A percentile compares a stretch with the other conserved stretches of the same genome.
phyloP scores from a whole-genome alignment of 2,797 vertebrate species.

The Melanotaenia pygmaea region DNA sequence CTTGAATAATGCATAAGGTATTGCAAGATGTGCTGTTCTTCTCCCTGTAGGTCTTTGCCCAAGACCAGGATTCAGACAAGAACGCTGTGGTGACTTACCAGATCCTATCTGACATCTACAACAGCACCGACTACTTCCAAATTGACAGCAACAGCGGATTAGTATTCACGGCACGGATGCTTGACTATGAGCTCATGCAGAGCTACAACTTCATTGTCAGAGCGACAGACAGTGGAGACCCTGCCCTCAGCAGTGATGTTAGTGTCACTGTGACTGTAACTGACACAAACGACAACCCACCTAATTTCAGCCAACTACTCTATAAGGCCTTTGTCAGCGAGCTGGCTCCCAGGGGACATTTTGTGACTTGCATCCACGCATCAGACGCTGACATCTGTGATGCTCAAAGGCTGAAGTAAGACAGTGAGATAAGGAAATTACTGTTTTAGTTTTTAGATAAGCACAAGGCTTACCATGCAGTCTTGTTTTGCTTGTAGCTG shows the following conservation, averaged over 20 bases:
- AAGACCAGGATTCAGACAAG: slow-evolving; percentile 90
- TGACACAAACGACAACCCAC: slow-evolving; percentile 95
- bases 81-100: slow-evolving; percentile 90
- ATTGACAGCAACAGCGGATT: slow-evolving; percentile 89
- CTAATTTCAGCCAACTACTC: slow-evolving; percentile 88
- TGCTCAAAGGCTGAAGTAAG: slow-evolving; percentile 81
- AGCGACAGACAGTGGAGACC: slow-evolving; percentile 89
- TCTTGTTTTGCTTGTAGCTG: not conserved
- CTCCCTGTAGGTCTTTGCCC: slow-evolving; percentile 82
- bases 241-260: slow-evolving; percentile 88
- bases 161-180: slow-evolving; percentile 84
- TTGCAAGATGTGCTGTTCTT: slow-evolving; percentile 32
- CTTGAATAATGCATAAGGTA: slow-evolving; percentile 55
- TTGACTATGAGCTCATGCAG: slow-evolving; percentile 91
- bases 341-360: slow-evolving; percentile 90
- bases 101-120: slow-evolving; percentile 87
- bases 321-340: slow-evolving; percentile 93
- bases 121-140: slow-evolving; percentile 89
- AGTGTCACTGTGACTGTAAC: slow-evolving; percentile 86
- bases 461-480: not conserved
- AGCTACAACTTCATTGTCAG: slow-evolving; percentile 87
- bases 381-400: slow-evolving; percentile 92
- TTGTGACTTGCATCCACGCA: slow-evolving; percentile 93
- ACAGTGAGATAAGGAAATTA: not conserved
- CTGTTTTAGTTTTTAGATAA: slow-evolving; percentile 16